Evolutionary conservation across 2,113 vertebrate species (phyloP), one percentile per base, ranked within the genome.

Genomic region (Melanerpes aurifrons): DNA sequence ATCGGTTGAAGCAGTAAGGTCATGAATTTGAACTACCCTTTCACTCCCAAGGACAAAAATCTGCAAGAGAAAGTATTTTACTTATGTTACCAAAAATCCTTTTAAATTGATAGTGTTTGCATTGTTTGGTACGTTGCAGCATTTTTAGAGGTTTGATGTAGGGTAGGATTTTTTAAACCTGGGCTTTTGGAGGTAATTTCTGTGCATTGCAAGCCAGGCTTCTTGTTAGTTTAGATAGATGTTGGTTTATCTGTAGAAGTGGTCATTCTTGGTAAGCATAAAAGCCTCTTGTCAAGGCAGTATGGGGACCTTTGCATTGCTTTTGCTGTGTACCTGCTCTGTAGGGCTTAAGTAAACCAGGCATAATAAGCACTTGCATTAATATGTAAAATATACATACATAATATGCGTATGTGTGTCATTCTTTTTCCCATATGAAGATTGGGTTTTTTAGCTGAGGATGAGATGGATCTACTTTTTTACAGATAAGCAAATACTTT

Each of bases 11-110:
- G 94, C 91, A 91, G 89, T 87, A 77, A 92, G 92, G 91, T 94
- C 95, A 95, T 95, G 95, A 96, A 96, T 95, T 95, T 96, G 94
- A 96, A 95, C 95, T 96, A 95, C 95, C 93, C 92, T 96, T 96
- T 96, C 95, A 96, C 94, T 96, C 95, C 94, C 94, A 95, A 37
- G 45, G 64, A 81, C 47, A 88, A 78, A 78, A 86, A 86, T 37
- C 17, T 74, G 43, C 35, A 85, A 63, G 37, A 76, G 43, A 43
- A 92, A 68, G 24, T 56, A 21, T 50, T 83, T 74, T 78, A 68
- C 47, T 1, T 1, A 2, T 48, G 16, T 75, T n/a, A 40, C 4
- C 4, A 85, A 78, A 88, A 79, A 15, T 61, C 32, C 3, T 67
- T 59, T 77, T 35, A 74, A 72, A 18, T 61, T 83, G 31, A 11